Conservation (phyloP, 2,888 invertebrate species). For the Alviniconcha strummeri region DNA sequence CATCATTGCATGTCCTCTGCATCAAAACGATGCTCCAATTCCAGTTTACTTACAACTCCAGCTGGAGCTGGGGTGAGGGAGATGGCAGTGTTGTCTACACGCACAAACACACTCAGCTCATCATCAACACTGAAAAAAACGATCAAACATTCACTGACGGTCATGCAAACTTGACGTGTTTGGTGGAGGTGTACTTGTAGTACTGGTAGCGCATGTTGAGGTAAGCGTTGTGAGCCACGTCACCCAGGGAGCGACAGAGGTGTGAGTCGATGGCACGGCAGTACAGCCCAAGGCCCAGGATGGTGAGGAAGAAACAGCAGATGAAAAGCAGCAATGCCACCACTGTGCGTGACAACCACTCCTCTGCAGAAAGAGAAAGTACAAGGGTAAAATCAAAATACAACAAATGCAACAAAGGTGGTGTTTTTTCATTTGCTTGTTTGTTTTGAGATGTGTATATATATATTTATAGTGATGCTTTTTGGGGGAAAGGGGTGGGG, state of each 20-base stretch:
- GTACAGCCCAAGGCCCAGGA: constrained; percentile 59
- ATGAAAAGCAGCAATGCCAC: constrained; percentile 55
- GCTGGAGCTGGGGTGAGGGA: too few relatives aligned
- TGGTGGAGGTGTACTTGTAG: constrained; percentile 50
- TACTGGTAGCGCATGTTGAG: constrained; percentile 56
- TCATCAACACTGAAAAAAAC: not conserved
- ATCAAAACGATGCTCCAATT: too few relatives aligned
- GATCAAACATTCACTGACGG: too few relatives aligned
- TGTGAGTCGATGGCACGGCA: constrained; percentile 47
- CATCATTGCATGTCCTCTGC: too few relatives aligned
- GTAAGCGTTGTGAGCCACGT: constrained; percentile 44
- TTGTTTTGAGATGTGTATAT: not conserved
- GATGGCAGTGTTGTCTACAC: not conserved
- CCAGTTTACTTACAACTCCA: too few relatives aligned
- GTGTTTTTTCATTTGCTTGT: not conserved
- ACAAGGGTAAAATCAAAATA: not conserved
- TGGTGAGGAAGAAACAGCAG: constrained; percentile 48
- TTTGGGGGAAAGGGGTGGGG: too few relatives aligned
- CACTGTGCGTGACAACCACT: constrained; percentile 52
- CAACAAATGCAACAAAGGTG: not conserved
- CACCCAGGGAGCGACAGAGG: constrained; percentile 42
- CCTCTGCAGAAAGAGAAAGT: constrained; percentile 52
- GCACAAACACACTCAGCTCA: not conserved
- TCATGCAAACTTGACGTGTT: constrained; percentile 40
- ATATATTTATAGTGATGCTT: not conserved